These are phyloP conservation scores for Lacanobia oleracea DNA, from an alignment of 2,888 invertebrate species.

Conservation along the genomic window DNA sequence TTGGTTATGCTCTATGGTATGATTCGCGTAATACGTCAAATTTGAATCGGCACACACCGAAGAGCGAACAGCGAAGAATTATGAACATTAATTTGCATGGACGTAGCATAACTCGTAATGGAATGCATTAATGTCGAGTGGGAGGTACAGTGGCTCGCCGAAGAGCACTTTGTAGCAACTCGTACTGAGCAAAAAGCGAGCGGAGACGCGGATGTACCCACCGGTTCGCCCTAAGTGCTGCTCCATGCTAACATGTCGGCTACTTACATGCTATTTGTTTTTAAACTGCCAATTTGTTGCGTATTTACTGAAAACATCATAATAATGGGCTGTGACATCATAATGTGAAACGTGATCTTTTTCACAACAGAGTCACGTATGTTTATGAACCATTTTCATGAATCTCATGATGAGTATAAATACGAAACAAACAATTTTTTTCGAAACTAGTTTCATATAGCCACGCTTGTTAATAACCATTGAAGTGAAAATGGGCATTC, in stretches of 20 bases:
- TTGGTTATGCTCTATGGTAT: conserved; percentile 73
- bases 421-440: conserved; percentile 4
- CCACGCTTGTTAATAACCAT: conserved; percentile 14
- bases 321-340: conserved; percentile 15
- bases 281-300: conserved; percentile 48
- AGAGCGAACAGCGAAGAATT: conserved; percentile 72
- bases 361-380: not conserved
- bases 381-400: conserved; percentile 5
- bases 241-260: conserved; percentile 68
- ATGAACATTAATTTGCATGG: conserved; percentile 78
- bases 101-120: conserved; percentile 78
- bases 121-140: conserved; percentile 82
- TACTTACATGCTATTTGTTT: conserved; percentile 63
- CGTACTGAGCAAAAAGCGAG: conserved; percentile 76
- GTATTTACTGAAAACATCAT: conserved; percentile 24
- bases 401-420: conserved; percentile 25
- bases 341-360: conserved; percentile 23
- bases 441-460: conserved; percentile 4
- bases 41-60: conserved; percentile 66
- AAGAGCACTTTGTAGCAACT: conserved; percentile 76
- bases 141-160: conserved; percentile 69
- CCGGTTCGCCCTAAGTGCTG: conserved; percentile 69
- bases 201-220: conserved; percentile 73
- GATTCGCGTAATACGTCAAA: conserved; percentile 73
- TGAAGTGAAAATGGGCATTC: conserved; percentile 32